phyloP scores from a whole-genome alignment of 2,113 vertebrate genomes.

The Verasper variegatus region DNA sequence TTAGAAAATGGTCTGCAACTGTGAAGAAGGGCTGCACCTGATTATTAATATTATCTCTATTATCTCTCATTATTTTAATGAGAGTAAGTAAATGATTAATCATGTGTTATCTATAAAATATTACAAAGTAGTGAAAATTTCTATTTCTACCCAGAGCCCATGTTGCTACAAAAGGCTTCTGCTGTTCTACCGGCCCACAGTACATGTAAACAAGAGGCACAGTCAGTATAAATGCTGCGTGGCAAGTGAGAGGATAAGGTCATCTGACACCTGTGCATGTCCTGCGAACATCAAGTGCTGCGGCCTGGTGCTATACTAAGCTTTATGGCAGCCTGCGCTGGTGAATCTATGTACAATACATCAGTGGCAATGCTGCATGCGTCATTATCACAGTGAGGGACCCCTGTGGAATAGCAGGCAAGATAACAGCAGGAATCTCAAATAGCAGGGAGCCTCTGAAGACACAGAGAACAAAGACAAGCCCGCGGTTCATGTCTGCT shows the following conservation, averaged over 20 bases:
- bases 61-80: background rate
- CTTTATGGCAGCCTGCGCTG: background rate
- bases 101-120: background rate
- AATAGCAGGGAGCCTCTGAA: conserved; percentile 28
- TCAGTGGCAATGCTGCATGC: conserved; percentile 25
- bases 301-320: conserved; percentile 4
- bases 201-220: background rate
- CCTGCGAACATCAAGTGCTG: background rate
- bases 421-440: conserved; percentile 59
- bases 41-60: background rate
- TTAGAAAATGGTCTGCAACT: background rate
- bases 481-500: conserved; percentile 7
- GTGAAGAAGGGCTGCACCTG: background rate
- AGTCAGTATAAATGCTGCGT: background rate
- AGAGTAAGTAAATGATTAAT: background rate
- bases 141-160: too few species aligned
- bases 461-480: conserved; percentile 48
- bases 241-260: background rate
- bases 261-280: background rate
- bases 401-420: conserved; percentile 27
- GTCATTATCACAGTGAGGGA: conserved; percentile 15
- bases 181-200: background rate
- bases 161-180: background rate
- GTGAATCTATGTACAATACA: conserved; percentile 13
- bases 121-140: background rate